These are phyloP conservation scores for Daubentonia madagascariensis DNA, from an alignment of 2,113 vertebrate species.

Conservation along the genomic window DNA sequence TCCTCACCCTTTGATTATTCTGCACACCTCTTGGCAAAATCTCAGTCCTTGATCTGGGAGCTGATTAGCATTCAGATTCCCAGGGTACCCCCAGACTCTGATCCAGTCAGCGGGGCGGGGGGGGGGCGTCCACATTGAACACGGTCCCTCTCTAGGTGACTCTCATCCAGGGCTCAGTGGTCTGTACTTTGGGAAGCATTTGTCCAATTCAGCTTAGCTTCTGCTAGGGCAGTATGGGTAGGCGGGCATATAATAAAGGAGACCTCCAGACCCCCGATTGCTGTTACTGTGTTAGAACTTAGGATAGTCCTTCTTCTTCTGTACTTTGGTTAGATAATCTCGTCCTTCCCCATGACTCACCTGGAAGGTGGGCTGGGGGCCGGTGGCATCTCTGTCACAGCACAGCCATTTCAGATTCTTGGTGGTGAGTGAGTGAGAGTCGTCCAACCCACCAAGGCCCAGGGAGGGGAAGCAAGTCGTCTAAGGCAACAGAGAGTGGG, in stretches of 20 bases:
- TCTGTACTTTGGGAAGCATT: not conserved
- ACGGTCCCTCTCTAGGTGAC: not conserved
- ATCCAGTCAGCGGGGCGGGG: not conserved
- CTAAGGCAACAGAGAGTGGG: not conserved
- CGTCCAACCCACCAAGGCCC: too few relatives aligned
- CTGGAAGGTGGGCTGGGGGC: not conserved
- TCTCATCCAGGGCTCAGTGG: not conserved
- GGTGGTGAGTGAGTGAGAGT: not conserved
- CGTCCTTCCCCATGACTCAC: not conserved
- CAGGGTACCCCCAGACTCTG: not conserved
- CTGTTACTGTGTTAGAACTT: accelerated
- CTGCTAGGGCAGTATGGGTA: accelerated
- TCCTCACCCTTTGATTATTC: not conserved
- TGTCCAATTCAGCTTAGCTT: not conserved
- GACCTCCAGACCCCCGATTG: accelerated
- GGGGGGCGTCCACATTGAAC: not conserved
- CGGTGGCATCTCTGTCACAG: not conserved
- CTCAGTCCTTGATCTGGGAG: not conserved
- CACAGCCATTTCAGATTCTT: not conserved
- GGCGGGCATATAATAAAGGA: not conserved
- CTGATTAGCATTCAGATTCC: not conserved
- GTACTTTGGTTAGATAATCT: accelerated
- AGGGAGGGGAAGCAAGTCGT: not conserved
- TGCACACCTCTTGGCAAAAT: not conserved
- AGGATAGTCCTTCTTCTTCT: not conserved